phyloP scores from a whole-genome alignment of 2,113 vertebrate genomes.

The Isichthys henryi region DNA sequence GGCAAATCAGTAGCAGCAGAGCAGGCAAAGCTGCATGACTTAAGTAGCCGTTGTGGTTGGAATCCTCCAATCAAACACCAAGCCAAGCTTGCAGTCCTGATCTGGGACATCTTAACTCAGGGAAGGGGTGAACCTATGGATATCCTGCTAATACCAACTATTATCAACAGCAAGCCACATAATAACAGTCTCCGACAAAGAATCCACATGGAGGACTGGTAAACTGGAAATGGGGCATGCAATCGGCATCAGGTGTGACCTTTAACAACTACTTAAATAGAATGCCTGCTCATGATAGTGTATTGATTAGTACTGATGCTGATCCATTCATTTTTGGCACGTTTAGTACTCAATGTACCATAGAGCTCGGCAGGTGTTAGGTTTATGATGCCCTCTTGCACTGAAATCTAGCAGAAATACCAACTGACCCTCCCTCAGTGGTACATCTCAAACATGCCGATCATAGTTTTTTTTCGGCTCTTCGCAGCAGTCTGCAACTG shows the following conservation, averaged over 20 bases:
- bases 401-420: neutral
- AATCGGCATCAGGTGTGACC: neutral
- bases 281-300: neutral
- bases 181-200: neutral
- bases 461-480: no score
- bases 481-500: no score
- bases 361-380: neutral
- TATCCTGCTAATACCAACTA: neutral
- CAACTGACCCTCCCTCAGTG: neutral
- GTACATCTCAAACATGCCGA: no score
- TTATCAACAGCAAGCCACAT: neutral
- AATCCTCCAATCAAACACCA: neutral
- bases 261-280: neutral
- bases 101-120: neutral
- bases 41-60: neutral
- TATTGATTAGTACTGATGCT: neutral
- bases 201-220: neutral
- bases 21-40: neutral
- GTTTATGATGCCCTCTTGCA: neutral
- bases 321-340: neutral
- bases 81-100: neutral
- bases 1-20: neutral
- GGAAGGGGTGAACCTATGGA: neutral
- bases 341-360: neutral
- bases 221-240: neutral